Evolutionary conservation across 2,797 vertebrate genomes (phyloP), one percentile per base, ranked within the genome.

Genomic region (Onychomys arenicola): DNA sequence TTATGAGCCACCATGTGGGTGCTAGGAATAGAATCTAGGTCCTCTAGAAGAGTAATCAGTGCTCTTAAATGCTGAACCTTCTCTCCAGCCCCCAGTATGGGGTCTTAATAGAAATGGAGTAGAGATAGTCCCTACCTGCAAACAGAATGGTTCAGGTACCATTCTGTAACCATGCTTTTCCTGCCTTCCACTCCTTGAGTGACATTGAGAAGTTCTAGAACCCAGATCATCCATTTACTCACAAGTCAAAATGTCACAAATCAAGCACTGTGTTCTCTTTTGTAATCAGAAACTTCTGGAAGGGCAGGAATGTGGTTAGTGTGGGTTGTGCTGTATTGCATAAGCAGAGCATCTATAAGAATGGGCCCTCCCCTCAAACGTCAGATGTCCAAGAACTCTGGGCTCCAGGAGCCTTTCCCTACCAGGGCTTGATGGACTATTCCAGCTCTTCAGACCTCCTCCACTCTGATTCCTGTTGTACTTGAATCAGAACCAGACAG

Each of bases 401-500:
- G 21, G 5, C 52, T 23, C 71, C 77, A 8, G 84, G n/a, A 77
- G 73, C 17, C 4, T 57, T 49, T 76, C 1, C 19, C 71, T 19
- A 61, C 59, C 3, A n/a, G 46, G 9, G 46, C 52, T 63, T 63
- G 40, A 43, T 77, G 5, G 32, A 55, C 49, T 19, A 3, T 57
- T 25, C 61, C 65, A 77, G 55, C 84, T 95, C 49, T 2, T 59
- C 59, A 40, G n/a, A 6, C 78, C 76, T 82, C 63, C 83, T 85
- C 57, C 6, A 13, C 29, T 73, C 81, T 37, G 5, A 90, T 73
- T 59, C 21, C 57, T 40, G 23, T 29, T 73, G 65, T 84, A 88
- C 55, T 90, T 43, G 90, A 94, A 69, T 88, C 91, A 83, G 69
- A 83, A 94, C 43, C 89, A 95, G 94, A 87, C 75, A 4, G 88